phyloP scores from a whole-genome alignment of 2,888 invertebrate species.

The Acleris laterana region DNA sequence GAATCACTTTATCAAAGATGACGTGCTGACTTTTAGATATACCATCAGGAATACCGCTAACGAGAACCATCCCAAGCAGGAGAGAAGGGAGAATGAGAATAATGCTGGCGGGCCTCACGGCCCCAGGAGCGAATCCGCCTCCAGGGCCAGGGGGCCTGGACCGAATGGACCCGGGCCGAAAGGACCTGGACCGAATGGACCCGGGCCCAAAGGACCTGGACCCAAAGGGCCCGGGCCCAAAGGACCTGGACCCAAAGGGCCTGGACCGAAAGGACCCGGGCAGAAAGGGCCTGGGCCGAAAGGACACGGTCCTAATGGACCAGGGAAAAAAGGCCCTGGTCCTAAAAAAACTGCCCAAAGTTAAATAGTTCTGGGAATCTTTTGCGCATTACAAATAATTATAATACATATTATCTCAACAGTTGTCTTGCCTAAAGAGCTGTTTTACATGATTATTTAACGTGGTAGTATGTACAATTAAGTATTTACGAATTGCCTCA shows the following conservation, averaged over 20 bases:
- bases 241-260: slow-evolving; percentile 38
- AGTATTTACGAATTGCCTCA: too few relatives aligned
- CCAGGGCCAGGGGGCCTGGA: slow-evolving; percentile 38
- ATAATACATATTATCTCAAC: neutral
- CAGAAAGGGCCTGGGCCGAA: slow-evolving; percentile 29
- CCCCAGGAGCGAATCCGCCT: slow-evolving; percentile 28
- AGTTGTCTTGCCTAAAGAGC: neutral
- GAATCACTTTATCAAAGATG: slow-evolving; percentile 61
- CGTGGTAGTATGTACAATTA: too few relatives aligned
- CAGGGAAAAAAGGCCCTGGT: neutral
- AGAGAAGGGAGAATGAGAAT: slow-evolving; percentile 45
- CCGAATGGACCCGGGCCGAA: slow-evolving; percentile 42
- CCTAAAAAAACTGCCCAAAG: neutral
- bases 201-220: slow-evolving; percentile 40
- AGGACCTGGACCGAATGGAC: slow-evolving; percentile 34
- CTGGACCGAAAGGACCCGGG: neutral
- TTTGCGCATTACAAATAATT: neutral
- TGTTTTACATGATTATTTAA: neutral
- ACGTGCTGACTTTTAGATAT: slow-evolving; percentile 62
- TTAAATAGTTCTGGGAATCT: neutral
- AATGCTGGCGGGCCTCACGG: neutral
- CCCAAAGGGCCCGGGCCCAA: slow-evolving; percentile 49
- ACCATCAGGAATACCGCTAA: slow-evolving; percentile 59
- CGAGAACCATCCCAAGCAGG: slow-evolving; percentile 43
- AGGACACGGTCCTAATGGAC: slow-evolving; percentile 34